phyloP scores from a whole-genome alignment of 2,113 vertebrate species.

The Trichomycterus rosablanca region DNA sequence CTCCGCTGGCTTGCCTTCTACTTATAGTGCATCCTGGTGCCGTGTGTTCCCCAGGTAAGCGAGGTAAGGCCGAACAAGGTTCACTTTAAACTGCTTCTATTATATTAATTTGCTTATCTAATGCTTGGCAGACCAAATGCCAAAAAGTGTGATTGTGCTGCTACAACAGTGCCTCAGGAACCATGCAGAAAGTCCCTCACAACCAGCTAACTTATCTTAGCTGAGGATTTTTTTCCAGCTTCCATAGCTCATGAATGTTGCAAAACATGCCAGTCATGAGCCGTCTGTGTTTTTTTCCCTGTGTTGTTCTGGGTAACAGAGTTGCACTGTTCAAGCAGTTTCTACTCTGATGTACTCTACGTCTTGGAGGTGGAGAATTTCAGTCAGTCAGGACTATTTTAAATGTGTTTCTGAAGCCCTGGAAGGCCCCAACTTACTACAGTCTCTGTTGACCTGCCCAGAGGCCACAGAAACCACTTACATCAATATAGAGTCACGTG shows the following conservation, averaged over 20 bases:
- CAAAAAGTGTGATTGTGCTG: not conserved
- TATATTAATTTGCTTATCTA: not conserved
- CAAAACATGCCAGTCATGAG: not conserved
- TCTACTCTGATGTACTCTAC: conserved; percentile 4
- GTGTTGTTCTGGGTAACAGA: conserved; percentile 17
- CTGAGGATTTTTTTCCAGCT: too few relatives aligned
- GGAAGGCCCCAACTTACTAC: conserved; percentile 8
- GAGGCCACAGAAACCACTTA: conserved; percentile 21
- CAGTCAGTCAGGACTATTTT: conserved; percentile 21
- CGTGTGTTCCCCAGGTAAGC: too few relatives aligned
- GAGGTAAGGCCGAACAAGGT: too few relatives aligned
- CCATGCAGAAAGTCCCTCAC: not conserved
- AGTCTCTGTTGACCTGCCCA: conserved; percentile 15
- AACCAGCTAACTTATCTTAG: not conserved
- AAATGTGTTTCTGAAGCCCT: not conserved
- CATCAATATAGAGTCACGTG: conserved; percentile 19
- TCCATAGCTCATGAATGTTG: too few relatives aligned
- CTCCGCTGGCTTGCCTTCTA: too few relatives aligned
- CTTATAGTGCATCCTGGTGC: too few relatives aligned
- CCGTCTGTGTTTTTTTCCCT: conserved; percentile 13
- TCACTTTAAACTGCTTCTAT: too few relatives aligned
- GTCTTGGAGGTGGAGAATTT: conserved; percentile 15
- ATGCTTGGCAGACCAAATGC: conserved; percentile 1
- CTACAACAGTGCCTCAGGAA: not conserved
- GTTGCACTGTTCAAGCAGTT: conserved; percentile 10